phyloP scores from a whole-genome alignment of 1,140 invertebrate species.

The Lasioglossum albipes region DNA sequence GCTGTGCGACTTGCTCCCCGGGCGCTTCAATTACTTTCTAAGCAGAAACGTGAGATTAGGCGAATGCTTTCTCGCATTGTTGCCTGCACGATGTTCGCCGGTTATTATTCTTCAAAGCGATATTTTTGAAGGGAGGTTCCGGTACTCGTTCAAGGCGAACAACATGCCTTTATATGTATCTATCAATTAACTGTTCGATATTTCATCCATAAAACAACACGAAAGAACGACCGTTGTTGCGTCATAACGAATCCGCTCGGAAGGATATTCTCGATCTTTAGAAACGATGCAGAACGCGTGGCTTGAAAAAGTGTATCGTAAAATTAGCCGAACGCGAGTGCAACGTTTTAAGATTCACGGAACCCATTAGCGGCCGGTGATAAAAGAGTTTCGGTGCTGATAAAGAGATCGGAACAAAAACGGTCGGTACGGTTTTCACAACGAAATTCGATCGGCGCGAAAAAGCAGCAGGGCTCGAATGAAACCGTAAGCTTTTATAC shows the following conservation, averaged over 20 bases:
- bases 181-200: conserved; percentile 53
- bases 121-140: conserved; percentile 48
- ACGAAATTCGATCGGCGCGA: no score
- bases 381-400: not conserved
- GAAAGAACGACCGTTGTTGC: conserved; percentile 55
- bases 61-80: not conserved
- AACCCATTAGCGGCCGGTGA: not conserved
- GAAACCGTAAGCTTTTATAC: no score
- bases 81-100: not conserved
- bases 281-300: conserved; percentile 15
- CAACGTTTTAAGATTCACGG: not conserved
- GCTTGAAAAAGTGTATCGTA: not conserved
- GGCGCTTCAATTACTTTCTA: not conserved
- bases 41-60: not conserved
- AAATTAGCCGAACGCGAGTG: no score
- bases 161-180: conserved; percentile 21
- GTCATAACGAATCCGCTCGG: conserved; percentile 39
- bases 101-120: not conserved
- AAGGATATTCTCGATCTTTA: conserved; percentile 44
- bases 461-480: no score
- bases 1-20: no score
- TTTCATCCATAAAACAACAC: conserved; percentile 55
- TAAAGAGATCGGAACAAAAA: not conserved
- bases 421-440: no score
- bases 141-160: conserved; percentile 51